Evolutionary conservation across 2,797 vertebrate genomes (phyloP).

Genomic region (Podarcis lilfordi): DNA sequence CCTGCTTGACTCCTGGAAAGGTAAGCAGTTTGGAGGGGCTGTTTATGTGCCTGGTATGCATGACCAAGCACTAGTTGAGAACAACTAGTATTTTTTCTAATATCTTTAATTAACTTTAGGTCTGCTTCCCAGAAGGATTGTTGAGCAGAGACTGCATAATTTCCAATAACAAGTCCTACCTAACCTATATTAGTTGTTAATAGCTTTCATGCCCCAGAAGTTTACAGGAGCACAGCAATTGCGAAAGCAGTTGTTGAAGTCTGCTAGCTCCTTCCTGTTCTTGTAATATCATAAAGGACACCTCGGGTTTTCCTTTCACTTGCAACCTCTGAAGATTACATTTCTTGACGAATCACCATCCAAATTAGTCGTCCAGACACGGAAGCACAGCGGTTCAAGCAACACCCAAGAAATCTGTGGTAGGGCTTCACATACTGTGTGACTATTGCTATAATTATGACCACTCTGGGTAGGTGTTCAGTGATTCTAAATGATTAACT

Average conservation of each 20-base stretch:
- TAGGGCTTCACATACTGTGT: conserved; percentile 43
- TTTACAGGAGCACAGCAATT: conserved; percentile 43
- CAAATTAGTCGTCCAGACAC: conserved; percentile 58
- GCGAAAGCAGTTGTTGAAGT: conserved; percentile 38
- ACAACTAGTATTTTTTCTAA: not conserved
- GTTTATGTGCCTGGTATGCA: not conserved
- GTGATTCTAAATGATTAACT: conserved; percentile 54
- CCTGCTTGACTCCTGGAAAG: not conserved
- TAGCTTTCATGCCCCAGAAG: not conserved
- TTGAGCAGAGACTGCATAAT: not conserved
- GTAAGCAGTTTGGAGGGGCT: not conserved
- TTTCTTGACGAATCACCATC: conserved; percentile 42
- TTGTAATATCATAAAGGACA: conserved; percentile 6
- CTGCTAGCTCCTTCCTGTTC: conserved; percentile 30
- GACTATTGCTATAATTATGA: conserved; percentile 53
- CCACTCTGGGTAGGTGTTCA: conserved; percentile 50
- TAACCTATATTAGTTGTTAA: not conserved
- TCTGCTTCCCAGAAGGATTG: not conserved
- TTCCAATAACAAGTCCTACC: not conserved
- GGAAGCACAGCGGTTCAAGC: conserved; percentile 30
- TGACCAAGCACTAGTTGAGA: not conserved
- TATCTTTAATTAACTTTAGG: not conserved
- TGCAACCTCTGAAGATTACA: conserved; percentile 9
- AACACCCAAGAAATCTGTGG: conserved; percentile 51
- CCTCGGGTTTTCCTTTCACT: conserved; percentile 37